Evolutionary conservation across 2,888 invertebrate species (phyloP), one percentile per base, ranked within the genome.

Genomic region (Luffia ferchaultella): DNA sequence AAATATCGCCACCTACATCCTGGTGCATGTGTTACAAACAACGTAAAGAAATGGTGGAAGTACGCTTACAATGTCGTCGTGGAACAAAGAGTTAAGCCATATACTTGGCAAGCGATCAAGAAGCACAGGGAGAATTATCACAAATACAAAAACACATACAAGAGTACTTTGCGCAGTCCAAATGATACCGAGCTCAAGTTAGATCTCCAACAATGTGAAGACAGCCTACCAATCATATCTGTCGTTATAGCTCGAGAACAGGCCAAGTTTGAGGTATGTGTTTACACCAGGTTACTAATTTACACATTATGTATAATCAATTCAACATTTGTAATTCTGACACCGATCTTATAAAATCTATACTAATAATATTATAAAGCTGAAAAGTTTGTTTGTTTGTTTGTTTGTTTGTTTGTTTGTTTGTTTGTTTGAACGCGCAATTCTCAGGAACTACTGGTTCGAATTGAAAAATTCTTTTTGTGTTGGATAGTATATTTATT

Each of bases 161-260:
- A 90, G 68, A 88, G 89, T 59, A 87, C 88, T 1, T 70, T 94
- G 45, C 69, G 88, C 50, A 89, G 89, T 62, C 91, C 91, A 0
- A 89, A 90, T 52, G 90, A 92, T 59, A 90, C 90, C 0, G 91
- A 92, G 63, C 70, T 92, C 52, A 90, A 90, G 67, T 60, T 90
- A 54, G 91, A 92, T 63, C 69, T 93, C 51, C 90, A 90, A 69
- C 88, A 90, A 61, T 87, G 90, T 53, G 93, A 94, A 69, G 93
- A 93, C 57, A 86, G 84, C 53, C 75, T 94, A 54, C 88, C 89
- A 48, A 88, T 93, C 43, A 76, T 90, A 46, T 91, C 91, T 51
- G 90, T 94, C 18, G 87, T 93, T 1, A 88, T 93, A 52, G 93
- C 93, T 0, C 85, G 93, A 55, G 92, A 92, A 63, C 90, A 93